These are phyloP conservation scores for Erpornis zantholeuca DNA, from an alignment of 2,113 vertebrate genomes.

Conservation along the genomic window DNA sequence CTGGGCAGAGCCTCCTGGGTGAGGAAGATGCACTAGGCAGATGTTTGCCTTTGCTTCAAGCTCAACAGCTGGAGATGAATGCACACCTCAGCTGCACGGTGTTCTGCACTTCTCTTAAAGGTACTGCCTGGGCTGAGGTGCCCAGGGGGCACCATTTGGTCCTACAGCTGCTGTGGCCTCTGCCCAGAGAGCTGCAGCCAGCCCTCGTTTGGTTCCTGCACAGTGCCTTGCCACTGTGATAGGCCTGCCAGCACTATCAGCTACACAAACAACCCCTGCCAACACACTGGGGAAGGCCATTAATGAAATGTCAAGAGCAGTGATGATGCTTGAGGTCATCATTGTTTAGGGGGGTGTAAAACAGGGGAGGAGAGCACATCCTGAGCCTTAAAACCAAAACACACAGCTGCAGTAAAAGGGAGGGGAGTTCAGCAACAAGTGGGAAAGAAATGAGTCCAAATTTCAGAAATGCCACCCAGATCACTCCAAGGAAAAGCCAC, in stretches of 20 bases:
- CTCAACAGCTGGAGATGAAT: neutral
- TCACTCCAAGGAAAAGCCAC: neutral
- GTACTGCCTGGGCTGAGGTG: neutral
- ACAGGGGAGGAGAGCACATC: neutral
- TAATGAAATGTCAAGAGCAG: neutral
- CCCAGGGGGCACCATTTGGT: rapidly evolving
- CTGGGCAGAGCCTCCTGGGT: neutral
- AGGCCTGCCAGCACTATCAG: neutral
- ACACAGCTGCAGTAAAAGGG: neutral
- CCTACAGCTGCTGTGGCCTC: neutral
- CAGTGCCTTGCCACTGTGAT: rapidly evolving
- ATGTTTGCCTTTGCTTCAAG: neutral
- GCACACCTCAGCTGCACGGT: neutral
- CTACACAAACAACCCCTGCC: neutral
- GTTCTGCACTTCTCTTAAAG: neutral
- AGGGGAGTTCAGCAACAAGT: neutral
- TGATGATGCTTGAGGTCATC: neutral
- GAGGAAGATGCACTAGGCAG: neutral
- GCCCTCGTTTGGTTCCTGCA: rapidly evolving
- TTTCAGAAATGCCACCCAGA: neutral
- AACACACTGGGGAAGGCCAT: neutral
- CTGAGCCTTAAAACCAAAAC: neutral
- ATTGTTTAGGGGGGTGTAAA: neutral
- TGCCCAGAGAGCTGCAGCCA: neutral
- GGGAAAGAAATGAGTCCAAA: neutral